Evolutionary conservation across 2,113 vertebrate species (phyloP).

Genomic region (Syrrhaptes paradoxus): DNA sequence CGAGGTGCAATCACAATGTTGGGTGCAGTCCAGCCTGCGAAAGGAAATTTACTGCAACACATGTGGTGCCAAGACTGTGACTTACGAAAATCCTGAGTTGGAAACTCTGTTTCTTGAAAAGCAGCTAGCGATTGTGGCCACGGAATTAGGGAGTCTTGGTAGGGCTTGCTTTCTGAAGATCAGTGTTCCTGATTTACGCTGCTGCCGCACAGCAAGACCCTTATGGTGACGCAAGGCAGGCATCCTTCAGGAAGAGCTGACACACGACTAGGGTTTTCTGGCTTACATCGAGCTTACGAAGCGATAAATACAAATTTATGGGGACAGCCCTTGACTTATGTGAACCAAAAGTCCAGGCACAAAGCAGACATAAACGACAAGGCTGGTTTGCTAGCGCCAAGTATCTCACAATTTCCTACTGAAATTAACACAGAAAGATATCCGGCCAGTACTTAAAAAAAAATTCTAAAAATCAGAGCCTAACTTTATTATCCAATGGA

Average conservation of each 20-base stretch:
- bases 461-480: not conserved
- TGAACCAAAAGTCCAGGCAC: not conserved
- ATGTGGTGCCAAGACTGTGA: not conserved
- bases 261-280: not conserved
- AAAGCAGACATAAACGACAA: not conserved
- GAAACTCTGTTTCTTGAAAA: not conserved
- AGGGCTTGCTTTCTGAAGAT: not conserved
- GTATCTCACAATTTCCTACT: not conserved
- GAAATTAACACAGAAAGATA: not conserved
- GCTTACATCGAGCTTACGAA: not conserved
- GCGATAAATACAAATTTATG: accelerated
- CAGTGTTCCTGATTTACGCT: not conserved
- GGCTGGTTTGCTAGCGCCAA: not conserved
- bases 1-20: not conserved
- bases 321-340: accelerated
- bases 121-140: not conserved
- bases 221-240: not conserved
- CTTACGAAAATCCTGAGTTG: not conserved
- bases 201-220: not conserved
- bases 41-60: not conserved
- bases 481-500: not conserved
- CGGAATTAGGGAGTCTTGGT: not conserved
- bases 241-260: not conserved
- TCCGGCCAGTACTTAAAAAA: not conserved
- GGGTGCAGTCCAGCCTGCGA: not conserved